Conservation (phyloP, 2,113 vertebrate species). For the Cephalopholis sonnerati region DNA sequence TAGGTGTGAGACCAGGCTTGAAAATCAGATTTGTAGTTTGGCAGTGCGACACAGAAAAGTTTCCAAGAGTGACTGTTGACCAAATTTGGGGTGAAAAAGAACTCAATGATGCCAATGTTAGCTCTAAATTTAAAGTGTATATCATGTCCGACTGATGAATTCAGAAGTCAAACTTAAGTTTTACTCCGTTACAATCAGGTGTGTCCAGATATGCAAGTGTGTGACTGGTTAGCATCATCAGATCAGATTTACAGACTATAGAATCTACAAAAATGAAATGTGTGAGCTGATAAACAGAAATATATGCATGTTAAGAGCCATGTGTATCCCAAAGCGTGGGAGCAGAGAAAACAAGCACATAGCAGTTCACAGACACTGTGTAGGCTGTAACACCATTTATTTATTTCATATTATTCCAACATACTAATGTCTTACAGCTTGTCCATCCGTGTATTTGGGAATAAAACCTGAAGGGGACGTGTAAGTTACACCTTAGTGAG, state of each 20-base stretch:
- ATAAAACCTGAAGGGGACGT: neutral
- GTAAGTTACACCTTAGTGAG: too few relatives aligned
- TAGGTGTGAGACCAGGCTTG: too few relatives aligned
- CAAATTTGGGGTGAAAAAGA: too few relatives aligned
- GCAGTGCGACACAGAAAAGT: too few relatives aligned
- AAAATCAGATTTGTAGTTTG: too few relatives aligned
- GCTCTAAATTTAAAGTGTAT: neutral
- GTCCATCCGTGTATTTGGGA: neutral
- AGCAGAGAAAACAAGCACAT: neutral
- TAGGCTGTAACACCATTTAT: conserved; percentile 10
- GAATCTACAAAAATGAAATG: neutral
- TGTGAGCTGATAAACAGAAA: neutral
- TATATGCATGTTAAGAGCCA: neutral
- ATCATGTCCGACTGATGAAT: neutral
- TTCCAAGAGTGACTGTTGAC: too few relatives aligned
- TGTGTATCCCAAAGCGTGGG: neutral
- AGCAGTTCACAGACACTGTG: neutral
- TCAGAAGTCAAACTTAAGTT: too few relatives aligned
- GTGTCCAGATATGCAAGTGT: neutral
- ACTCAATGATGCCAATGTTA: too few relatives aligned
- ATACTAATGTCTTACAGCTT: neutral
- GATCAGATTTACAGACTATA: neutral
- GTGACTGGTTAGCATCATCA: neutral
- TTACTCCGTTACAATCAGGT: too few relatives aligned
- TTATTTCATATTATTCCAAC: neutral